Base-by-base conservation (phyloP, 2,113 vertebrate genomes). In the Triplophysa dalaica region DNA sequence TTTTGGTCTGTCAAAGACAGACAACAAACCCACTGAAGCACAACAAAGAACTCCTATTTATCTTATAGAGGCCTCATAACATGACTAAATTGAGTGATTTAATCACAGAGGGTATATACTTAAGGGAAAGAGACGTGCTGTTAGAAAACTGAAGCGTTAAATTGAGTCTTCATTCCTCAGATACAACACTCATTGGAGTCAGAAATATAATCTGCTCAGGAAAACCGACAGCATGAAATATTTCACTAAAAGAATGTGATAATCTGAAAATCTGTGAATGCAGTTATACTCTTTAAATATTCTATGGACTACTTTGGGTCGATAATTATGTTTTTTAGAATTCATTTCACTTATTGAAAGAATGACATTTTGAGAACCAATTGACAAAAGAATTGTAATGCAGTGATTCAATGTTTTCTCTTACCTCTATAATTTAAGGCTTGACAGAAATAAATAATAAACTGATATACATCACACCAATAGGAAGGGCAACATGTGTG, bases 1-100 rank as follows among this genome's bases (percentile, higher is more conserved):
- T 79, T 75, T 66, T 48, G 61, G 70, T 58, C 29, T 64, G 45
- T 61, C 64, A 52, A n/a, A 45, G 14, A 43, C 24, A 22, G 68
- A 11, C 2, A 67, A 68, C 38, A 29, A 61, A n/a, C n/a, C 56
- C 8, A 21, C 68, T 60, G 64, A 64, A 21, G 43, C 64, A 29
- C 21, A 50, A 41, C 17, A 26, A 54, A 24, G 2, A 52, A 29
- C 48, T 41, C 14, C 17, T 21, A 61, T 24, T 22, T 56, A 74
- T 74, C 21, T 19, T 56, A 26, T 56, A 38, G n/a, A 72, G 19
- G 0, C 11, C 69, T 70, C 68, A 52, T 19, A 33, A 70, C 22
- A 54, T 70, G 45, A 70, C 69, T 38, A n/a, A 70, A 70, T 16
- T 21, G 17, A 72, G 19, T 58, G 26, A 33, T 58, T 58, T 38